Base-by-base conservation (phyloP, 2,888 invertebrate species). In the Macrophya alboannulata region DNA sequence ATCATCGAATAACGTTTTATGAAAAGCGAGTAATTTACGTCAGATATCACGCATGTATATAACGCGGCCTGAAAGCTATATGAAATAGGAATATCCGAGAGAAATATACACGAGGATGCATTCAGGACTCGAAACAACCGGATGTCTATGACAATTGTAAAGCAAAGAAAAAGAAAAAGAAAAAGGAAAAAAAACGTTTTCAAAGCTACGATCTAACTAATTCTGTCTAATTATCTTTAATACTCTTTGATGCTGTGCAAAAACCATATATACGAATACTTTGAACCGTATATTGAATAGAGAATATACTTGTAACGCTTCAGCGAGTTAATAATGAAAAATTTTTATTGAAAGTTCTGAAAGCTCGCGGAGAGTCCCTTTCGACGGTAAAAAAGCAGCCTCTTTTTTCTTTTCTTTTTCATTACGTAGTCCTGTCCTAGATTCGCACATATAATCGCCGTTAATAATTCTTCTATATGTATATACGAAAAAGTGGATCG, bases 1-100 rank as follows among this genome's bases (percentile, higher is more conserved):
- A 68, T 68, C 74, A 45, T 74, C 74, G 74, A 48, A 74, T 21
- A 45, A 74, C 74, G 74, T 21, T 68, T 68, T 37, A 37, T 68
- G 68, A 68, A 68, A 68, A 68, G 37, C 37, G 68, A 31, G 68
- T 37, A 68, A 68, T 68, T 68, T 12, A 68, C 31, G 37, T 68
- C 68, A 37, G 10, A n/a, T n/a, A n/a, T n/a, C n/a, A n/a, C 12
- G 12, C 25, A 25, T 55, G n/a, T 62, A 12, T 25, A 25, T 31
- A 31, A 31, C 62, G 25, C 12, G 21, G 8, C 12, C 62, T 62
- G 62, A 25, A 62, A 12, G 62, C 25, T 62, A 62, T 62, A 62
- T 62, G 25, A 0, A 21, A 6, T 62, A n/a, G n/a, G n/a, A n/a
- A 55, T 55, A n/a, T 55, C 5, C 55, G 55, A 55, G n/a, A 55